Conservation (phyloP, 1,140 invertebrate species). For the Akabosia matsudoensis region DNA sequence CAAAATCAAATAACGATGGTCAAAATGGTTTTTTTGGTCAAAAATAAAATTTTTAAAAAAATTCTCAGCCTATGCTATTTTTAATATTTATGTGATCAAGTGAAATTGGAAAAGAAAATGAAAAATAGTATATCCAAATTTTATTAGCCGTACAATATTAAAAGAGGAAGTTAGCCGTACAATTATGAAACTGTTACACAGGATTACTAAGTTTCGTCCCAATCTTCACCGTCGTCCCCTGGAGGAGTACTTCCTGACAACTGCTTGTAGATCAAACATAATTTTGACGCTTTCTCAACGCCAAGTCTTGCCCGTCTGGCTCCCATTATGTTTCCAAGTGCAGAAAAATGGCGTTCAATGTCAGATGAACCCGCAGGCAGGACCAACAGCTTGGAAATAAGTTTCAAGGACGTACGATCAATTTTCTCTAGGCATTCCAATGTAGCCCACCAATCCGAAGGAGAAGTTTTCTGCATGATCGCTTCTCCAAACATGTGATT, state of each 20-base stretch:
- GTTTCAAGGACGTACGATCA: neutral
- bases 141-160: too few species aligned
- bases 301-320: neutral
- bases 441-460: neutral
- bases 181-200: too few species aligned
- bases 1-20: too few species aligned
- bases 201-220: too few species aligned
- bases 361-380: neutral
- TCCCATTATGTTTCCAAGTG: neutral
- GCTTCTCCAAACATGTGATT: neutral
- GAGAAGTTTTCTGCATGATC: neutral
- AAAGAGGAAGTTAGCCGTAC: too few species aligned
- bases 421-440: neutral
- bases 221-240: neutral
- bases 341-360: conserved; percentile 11
- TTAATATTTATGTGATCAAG: too few species aligned
- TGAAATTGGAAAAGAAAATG: too few species aligned
- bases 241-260: neutral
- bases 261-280: neutral
- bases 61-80: too few species aligned
- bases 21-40: too few species aligned
- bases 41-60: too few species aligned
- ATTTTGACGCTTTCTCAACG: neutral
- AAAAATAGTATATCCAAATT: too few species aligned
- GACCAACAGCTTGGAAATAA: neutral